A percentile compares a stretch with the other conserved stretches of the same genome.
These are phyloP conservation scores for Diglossa brunneiventris DNA, from an alignment of 2,113 vertebrate species.

Conservation along the genomic window DNA sequence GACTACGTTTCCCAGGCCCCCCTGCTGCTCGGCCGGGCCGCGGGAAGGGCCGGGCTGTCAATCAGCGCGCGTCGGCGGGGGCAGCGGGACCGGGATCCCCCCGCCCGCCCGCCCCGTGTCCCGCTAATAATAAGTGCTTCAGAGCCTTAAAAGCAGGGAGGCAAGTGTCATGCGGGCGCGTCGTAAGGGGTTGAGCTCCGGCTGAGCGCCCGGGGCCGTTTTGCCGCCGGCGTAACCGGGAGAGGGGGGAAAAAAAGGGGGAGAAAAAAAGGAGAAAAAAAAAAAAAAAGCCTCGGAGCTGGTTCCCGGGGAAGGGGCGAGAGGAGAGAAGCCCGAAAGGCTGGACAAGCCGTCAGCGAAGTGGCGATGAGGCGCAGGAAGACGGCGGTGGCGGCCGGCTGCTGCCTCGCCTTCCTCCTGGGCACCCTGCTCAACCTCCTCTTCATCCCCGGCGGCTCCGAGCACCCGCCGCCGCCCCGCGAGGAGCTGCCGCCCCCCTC, in stretches of 20 bases:
- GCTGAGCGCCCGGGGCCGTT: conserved; percentile 10
- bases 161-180: conserved; percentile 72
- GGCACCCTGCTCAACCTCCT: conserved; percentile 83
- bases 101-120: not conserved
- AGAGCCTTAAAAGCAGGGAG: conserved; percentile 55
- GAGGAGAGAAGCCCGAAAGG: not conserved
- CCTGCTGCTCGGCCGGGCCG: conserved; percentile 11
- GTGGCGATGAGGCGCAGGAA: conserved; percentile 82
- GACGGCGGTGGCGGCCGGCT: conserved; percentile 77
- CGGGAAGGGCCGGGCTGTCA: conserved; percentile 68
- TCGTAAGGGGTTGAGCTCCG: conserved; percentile 27
- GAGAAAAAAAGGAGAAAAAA: not conserved
- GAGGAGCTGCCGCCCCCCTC: conserved; percentile 24
- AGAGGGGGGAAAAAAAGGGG: not conserved
- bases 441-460: conserved; percentile 82
- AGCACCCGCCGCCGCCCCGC: conserved; percentile 59
- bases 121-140: conserved; percentile 60
- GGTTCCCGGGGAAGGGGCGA: not conserved
- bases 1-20: conserved; percentile 55
- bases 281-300: not conserved
- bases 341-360: conserved; percentile 25
- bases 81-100: conserved; percentile 6
- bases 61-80: conserved; percentile 62
- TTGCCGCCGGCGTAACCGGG: not conserved
- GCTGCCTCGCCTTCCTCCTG: conserved; percentile 83